Evolutionary conservation across 2,888 invertebrate species (phyloP), one percentile per base, ranked within the genome.

Genomic region (Lacanobia wlatinum): DNA sequence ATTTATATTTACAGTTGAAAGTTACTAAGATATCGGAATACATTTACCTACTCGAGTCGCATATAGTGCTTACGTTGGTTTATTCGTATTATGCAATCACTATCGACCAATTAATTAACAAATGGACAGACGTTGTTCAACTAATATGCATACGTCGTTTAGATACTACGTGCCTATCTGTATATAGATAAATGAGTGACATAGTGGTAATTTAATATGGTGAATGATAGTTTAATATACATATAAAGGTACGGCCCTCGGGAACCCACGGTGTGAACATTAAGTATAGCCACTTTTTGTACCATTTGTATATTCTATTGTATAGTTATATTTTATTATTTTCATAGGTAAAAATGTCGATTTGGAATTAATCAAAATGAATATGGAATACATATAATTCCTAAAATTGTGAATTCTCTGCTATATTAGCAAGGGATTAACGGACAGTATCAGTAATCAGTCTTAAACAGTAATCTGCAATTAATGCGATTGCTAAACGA

Each of bases 51-150:
- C 14, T 70, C 23, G 7, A 34, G n/a, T 59, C 9, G 12, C 46
- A 52, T 9, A 34, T 28, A 40, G 14, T 43, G 28, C 16, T 0
- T 50, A 9, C 1, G 0, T 28, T 40, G 14, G n/a, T 63, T 28
- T 28, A 28, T 2, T n/a, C 28, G 59, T 28, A 8, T 48, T 34
- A 38, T 66, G 59, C 74, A 75, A 73, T 77, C 52, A 65, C 63
- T 18, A 60, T 60, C 18, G 46, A 46, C 16, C 56, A 78, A 68
- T 72, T 81, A 78, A 82, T 80, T 79, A 75, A 23, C 58, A 53
- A 83, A 83, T 74, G 65, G 48, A 71, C 52, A 63, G 28, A 55
- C 18, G 60, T 40, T 71, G 23, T 50, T 53, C 52, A 60, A 55
- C 21, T 56, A 46, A 53, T n/a, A 16, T 53, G 48, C 23, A 40